Conservation (phyloP, 37 sponge, comb jelly and placozoan species). For the Crambe crambe region DNA sequence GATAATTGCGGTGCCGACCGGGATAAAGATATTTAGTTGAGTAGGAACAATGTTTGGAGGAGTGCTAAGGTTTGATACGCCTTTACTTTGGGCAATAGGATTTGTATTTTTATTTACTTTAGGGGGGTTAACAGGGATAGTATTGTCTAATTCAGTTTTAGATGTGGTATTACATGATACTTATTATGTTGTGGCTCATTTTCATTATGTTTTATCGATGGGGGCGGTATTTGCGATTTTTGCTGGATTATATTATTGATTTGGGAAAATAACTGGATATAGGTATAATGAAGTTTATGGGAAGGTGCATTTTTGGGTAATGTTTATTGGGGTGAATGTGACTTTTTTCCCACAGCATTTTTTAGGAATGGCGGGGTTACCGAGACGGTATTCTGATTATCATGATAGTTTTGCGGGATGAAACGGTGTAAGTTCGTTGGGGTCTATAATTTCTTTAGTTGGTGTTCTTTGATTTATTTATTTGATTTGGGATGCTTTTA, state of each 20-base stretch:
- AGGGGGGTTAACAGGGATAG: constrained; percentile 86
- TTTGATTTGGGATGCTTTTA: constrained; percentile 61
- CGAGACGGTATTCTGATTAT: constrained; percentile 84
- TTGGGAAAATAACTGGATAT: constrained; percentile 79
- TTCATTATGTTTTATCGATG: constrained; percentile 95
- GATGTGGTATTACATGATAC: constrained; percentile 91
- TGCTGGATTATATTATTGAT: constrained; percentile 91
- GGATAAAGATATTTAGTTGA: constrained; percentile 93
- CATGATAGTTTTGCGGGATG: constrained; percentile 86
- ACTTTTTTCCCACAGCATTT: constrained; percentile 96
- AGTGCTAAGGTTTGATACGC: constrained; percentile 67
- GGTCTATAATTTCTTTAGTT: constrained; percentile 78
- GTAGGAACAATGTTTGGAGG: constrained; percentile 80
- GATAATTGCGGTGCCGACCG: constrained; percentile 90
- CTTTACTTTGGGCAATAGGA: constrained; percentile 86
- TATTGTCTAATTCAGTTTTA: constrained; percentile 79
- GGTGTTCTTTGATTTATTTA: constrained; percentile 66
- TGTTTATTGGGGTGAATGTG: constrained; percentile 92
- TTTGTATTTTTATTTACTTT: constrained; percentile 94
- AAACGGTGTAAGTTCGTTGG: constrained; percentile 81
- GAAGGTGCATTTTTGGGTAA: constrained; percentile 87
- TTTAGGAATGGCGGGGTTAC: constrained; percentile 86
- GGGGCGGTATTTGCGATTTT: constrained; percentile 89
- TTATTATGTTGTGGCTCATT: constrained; percentile 94
- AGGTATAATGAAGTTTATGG: constrained; percentile 83